Evolutionary conservation across 1,140 invertebrate genomes (phyloP), one percentile per base, ranked within the genome.

Genomic region (Apolygus lucorum): DNA sequence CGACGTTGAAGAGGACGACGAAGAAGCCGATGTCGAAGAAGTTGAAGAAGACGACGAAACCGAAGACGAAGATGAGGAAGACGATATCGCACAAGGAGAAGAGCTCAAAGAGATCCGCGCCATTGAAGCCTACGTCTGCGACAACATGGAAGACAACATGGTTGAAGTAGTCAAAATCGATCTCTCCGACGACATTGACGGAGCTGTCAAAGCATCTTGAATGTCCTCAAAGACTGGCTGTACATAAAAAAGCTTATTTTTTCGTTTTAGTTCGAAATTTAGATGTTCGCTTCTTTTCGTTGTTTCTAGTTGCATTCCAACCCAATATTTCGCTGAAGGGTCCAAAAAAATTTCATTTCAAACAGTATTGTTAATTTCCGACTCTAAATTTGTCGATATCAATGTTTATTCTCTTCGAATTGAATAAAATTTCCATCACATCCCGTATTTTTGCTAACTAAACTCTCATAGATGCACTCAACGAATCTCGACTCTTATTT

Each of bases 11-110:
- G 75, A 75, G 1, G 76, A 76, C 29, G 76, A 71, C 0, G 77
- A 78, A 11, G 77, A 76, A 28, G 78, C 77, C n/a, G 77, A 75
- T 1, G 76, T 77, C 52, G 74, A 69, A 0, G 76, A 78, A 69
- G 28, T 59, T 21, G 54, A 24, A 24, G 8, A 21, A 24, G 68
- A 66, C 21, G 62, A 66, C 13, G 68, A 64, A 70, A 25, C 25
- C 13, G 64, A 62, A 21, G 70, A 59, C 28, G 69, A 70, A 59
- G 69, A 70, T 25, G 65, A 67, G 42, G 34, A 25, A 25, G 63
- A 70, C 25, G 14, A 25, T 14, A 27, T 34, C 14, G 8, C 28
- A 17, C 1, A 24, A 26, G 22, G 62, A 28, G 66, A 67, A 62
- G 54, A 67, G 21, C 24, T 22, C 8, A 14, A 63, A 24, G 26